phyloP scores from a whole-genome alignment of 2,888 invertebrate species.

The Periphyllus acericola region DNA sequence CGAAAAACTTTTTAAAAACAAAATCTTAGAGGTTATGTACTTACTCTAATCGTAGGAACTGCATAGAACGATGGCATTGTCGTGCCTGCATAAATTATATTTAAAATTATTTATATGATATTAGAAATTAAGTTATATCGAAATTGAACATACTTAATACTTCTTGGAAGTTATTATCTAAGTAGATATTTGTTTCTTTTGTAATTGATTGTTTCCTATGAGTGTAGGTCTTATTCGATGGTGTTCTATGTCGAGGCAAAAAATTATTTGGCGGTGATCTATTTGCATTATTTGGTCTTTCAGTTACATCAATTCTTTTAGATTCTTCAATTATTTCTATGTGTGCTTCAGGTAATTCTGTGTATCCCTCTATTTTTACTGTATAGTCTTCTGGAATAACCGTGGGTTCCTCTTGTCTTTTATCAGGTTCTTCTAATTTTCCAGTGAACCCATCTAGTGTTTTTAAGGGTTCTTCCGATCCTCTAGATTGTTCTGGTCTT shows the following conservation, averaged over 20 bases:
- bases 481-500: background rate
- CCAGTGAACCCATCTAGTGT: too few species aligned
- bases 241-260: background rate
- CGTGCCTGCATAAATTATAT: background rate
- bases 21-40: background rate
- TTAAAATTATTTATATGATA: background rate
- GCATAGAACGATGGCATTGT: slow-evolving; percentile 6
- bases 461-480: background rate
- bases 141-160: slow-evolving; percentile 17
- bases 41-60: slow-evolving; percentile 31
- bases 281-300: background rate
- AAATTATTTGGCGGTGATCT: background rate
- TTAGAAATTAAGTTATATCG: background rate
- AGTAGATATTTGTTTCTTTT: slow-evolving; percentile 15
- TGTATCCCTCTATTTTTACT: background rate
- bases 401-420: background rate
- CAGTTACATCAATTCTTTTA: background rate
- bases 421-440: background rate
- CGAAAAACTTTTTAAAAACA: background rate
- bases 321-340: slow-evolving; percentile 21
- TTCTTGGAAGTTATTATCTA: slow-evolving; percentile 16
- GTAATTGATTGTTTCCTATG: background rate
- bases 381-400: background rate
- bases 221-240: slow-evolving; percentile 4
- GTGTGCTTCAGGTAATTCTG: background rate